Base-by-base conservation (phyloP, 2,888 invertebrate genomes). In the Orthosia cruda region DNA sequence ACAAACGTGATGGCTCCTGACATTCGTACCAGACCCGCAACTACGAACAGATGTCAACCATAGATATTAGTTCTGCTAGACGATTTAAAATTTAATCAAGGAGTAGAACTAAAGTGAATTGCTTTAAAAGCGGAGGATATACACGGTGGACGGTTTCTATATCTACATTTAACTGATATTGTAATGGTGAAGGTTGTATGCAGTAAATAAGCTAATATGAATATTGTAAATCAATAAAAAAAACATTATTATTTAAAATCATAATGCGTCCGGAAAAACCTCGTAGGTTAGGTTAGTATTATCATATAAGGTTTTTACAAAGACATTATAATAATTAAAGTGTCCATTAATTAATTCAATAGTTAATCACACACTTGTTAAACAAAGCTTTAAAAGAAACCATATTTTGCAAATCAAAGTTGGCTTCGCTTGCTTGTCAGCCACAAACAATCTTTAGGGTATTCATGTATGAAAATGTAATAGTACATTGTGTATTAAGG, bases 51-150 rank as follows among this genome's bases (percentile, higher is more conserved):
- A 92, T 94, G 94, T 89, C 89, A 91, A 87, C 90, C 88, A 90
- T 90, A 90, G 91, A 91, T 93, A 92, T 93, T 92, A 93, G 90
- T 91, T 92, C 82, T 77, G 71, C 76, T 84, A 86, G 87, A 84
- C 86, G 84, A 88, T 91, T 93, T 91, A 89, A 93, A 93, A 92
- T 93, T 93, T 92, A 93, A 93, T 93, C 89, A 92, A 88, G 77
- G 80, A 77, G 77, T 67, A 75, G 66, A 85, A 84, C 84, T 85
- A 66, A 61, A 82, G 59, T 59, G 58, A 49, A 81, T 82, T 82
- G 49, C 68, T 79, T 47, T 74, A 47, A 26, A 55, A 81, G 40
- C 13, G 12, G 3, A 54, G 40, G 58, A 54, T 73, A 45, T 54
- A 77, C 20, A 23, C 54, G 32, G 63, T 63, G 45, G 15, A 47